Evolutionary conservation across 2,888 invertebrate genomes (phyloP).

Genomic region (Leptinotarsa rubiginosa): DNA sequence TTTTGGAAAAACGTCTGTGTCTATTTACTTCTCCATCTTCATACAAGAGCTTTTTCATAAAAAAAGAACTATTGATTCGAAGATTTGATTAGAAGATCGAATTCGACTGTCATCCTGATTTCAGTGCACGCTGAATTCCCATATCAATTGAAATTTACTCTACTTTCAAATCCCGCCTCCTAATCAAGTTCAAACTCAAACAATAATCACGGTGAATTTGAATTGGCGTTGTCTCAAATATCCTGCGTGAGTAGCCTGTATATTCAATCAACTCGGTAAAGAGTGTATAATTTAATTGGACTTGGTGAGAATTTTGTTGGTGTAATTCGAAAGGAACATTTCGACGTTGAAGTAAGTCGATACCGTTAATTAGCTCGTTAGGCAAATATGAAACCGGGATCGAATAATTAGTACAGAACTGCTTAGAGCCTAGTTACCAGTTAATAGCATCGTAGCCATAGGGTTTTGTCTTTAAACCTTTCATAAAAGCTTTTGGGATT

Average conservation of each 20-base stretch:
- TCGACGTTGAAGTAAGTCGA: slow-evolving; percentile 51
- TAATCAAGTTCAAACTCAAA: slow-evolving; percentile 22
- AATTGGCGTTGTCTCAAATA: slow-evolving; percentile 23
- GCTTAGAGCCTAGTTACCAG: slow-evolving; percentile 41
- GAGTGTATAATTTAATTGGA: slow-evolving; percentile 37
- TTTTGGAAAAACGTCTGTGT: too few species aligned
- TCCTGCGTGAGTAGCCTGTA: slow-evolving; percentile 14
- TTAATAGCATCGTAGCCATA: slow-evolving; percentile 33
- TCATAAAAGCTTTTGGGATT: slow-evolving; percentile 16
- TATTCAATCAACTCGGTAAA: slow-evolving; percentile 28
- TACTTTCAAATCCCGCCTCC: neutral
- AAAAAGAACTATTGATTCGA: too few species aligned
- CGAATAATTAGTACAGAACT: slow-evolving; percentile 51
- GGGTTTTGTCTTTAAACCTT: slow-evolving; percentile 27
- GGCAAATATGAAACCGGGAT: slow-evolving; percentile 54
- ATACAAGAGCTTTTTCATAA: too few species aligned
- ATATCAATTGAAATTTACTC: neutral
- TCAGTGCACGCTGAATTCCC: neutral
- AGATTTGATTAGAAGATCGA: too few species aligned
- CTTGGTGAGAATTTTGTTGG: slow-evolving; percentile 35
- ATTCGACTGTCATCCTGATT: neutral
- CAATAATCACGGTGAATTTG: slow-evolving; percentile 23
- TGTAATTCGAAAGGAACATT: slow-evolving; percentile 40
- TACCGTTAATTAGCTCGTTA: slow-evolving; percentile 56
- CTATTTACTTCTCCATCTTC: too few species aligned